These are phyloP conservation scores for Salticus scenicus DNA, from an alignment of 2,888 invertebrate genomes.

Conservation along the genomic window DNA sequence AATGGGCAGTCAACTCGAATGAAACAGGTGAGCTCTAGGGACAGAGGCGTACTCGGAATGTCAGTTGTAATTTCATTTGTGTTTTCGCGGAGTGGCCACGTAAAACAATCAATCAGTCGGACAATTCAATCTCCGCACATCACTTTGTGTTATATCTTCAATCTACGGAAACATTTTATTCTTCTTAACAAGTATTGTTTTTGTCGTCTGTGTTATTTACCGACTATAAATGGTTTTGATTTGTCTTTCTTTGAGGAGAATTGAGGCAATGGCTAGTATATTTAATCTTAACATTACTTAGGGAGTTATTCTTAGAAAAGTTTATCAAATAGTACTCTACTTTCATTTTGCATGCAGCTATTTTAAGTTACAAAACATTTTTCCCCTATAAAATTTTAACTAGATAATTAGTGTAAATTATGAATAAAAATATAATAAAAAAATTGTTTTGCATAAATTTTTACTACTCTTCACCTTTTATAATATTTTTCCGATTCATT, in stretches of 20 bases:
- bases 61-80: constrained; percentile 59
- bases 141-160: constrained; percentile 50
- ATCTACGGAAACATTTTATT: constrained; percentile 27
- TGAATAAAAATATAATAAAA: no score
- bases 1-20: constrained; percentile 4
- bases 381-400: no score
- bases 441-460: no score
- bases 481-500: no score
- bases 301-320: no score
- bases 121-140: constrained; percentile 51
- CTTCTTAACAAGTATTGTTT: constrained; percentile 13
- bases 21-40: neutral
- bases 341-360: no score
- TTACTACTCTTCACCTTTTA: no score
- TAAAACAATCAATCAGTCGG: constrained; percentile 64
- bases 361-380: no score
- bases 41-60: constrained; percentile 4
- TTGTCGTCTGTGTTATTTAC: constrained; percentile 2
- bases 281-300: no score
- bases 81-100: constrained; percentile 41
- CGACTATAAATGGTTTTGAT: constrained; percentile 4
- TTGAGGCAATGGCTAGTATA: neutral
- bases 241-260: neutral
- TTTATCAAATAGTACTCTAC: no score
- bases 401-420: no score